Base-by-base conservation (phyloP, 1,140 invertebrate genomes). In the Drosophila kepulauana region DNA sequence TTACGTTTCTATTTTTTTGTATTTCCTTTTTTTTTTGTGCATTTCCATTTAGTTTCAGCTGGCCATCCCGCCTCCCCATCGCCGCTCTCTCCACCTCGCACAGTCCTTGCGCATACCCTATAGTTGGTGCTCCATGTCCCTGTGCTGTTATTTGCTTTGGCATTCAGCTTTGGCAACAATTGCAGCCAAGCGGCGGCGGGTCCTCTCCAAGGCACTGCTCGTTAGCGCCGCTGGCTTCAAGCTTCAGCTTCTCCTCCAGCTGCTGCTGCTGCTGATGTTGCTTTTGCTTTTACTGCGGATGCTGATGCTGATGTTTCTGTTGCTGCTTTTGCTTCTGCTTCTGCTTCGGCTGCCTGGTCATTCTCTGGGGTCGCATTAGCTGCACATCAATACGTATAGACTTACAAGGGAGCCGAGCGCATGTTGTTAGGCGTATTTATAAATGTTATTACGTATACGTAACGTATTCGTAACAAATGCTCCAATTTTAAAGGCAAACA, bases 121-220 rank as follows among this genome's bases (percentile, higher is more conserved):
- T 38, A 38, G 35, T 38, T 38, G 35, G 3, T 38, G 16, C 46
- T 41, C 8, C 54, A 16, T 45, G 45, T 75, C 72, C 84, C 86
- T 85, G 52, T 64, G 69, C 81, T 88, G 85, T 81, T 84, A 87
- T 89, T 88, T 88, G 85, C 85, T 85, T 89, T 90, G 85, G 85
- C 85, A 85, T 84, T 90, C 85, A 85, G 75, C 85, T 85, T 78
- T 85, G 85, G 81, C 85, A 89, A 89, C 85, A 89, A 89, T 89
- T 89, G 85, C 78, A 89, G 75, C 41, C 61, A 41, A 79, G 75
- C 78, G 58, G 30, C 64, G 48, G 41, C 64, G 48, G 41, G 11
- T 38, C 59, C 74, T 81, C 76, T 81, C 85, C 78, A 89, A 89
- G 85, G 84, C 85, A 88, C 62, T 72, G 85, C 86, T 89, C 85